Conservation (phyloP, 2,797 vertebrate genomes). For the Melanotaenia trifasciata region DNA sequence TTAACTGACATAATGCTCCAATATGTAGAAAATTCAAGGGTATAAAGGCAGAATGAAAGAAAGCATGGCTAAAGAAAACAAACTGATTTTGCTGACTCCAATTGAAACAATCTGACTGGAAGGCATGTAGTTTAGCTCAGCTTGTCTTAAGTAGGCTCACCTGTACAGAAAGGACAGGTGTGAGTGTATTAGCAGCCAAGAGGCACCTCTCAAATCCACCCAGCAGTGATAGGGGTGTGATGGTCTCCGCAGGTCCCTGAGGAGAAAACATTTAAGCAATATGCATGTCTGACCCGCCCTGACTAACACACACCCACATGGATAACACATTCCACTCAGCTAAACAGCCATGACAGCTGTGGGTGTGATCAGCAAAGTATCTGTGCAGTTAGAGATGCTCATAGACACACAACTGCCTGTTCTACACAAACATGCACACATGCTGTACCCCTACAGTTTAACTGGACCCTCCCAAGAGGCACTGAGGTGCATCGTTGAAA, state of each 20-base stretch:
- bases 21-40: not conserved
- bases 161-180: conserved; percentile 80
- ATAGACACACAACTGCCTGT: conserved; percentile 28
- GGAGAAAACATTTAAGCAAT: conserved; percentile 70
- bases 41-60: conserved; percentile 6
- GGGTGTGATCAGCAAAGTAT: conserved; percentile 42
- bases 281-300: conserved; percentile 72
- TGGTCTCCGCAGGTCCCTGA: conserved; percentile 55
- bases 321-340: conserved; percentile 77
- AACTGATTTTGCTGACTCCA: conserved; percentile 10
- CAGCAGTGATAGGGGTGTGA: conserved; percentile 74
- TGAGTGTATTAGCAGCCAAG: conserved; percentile 57
- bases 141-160: conserved; percentile 57
- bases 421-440: conserved; percentile 21
- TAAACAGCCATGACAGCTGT: conserved; percentile 75
- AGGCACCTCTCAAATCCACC: conserved; percentile 55
- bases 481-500: conserved; percentile 76
- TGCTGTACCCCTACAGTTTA: conserved; percentile 55
- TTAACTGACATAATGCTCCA: not conserved
- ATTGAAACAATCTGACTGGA: conserved; percentile 22
- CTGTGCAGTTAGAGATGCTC: conserved; percentile 19
- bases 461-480: conserved; percentile 70
- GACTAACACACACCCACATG: conserved; percentile 75
- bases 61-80: not conserved
- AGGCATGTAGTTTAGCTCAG: conserved; percentile 51